Evolutionary conservation across 2,797 vertebrate genomes (phyloP).

Genomic region (Acrocephalus scirpaceus): DNA sequence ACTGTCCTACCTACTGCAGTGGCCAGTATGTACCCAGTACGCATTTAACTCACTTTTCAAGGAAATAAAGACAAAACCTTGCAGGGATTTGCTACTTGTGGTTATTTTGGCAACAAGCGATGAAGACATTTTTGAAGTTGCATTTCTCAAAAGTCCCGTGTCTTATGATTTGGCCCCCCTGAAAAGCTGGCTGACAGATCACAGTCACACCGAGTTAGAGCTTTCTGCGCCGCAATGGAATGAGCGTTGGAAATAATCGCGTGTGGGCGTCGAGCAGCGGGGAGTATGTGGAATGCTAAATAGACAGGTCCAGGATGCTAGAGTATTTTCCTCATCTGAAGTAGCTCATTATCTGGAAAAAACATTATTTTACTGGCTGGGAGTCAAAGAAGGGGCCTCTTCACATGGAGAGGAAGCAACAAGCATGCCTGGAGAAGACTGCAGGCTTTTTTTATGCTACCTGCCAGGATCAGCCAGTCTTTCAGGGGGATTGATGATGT

Average conservation of each 20-base stretch:
- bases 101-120: conserved; percentile 50
- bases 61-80: conserved; percentile 7
- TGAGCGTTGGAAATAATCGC: conserved; percentile 17
- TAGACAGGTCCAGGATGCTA: conserved; percentile 39
- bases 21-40: background rate
- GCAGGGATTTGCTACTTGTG: conserved; percentile 25
- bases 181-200: conserved; percentile 30
- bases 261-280: conserved; percentile 42
- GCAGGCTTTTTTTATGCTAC: conserved; percentile 37
- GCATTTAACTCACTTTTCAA: background rate
- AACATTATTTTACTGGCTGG: conserved; percentile 51
- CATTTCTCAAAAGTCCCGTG: conserved; percentile 38
- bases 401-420: conserved; percentile 32
- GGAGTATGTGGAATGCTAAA: conserved; percentile 44
- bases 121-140: conserved; percentile 3
- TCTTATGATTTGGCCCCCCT: conserved; percentile 30
- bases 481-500: background rate
- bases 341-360: conserved; percentile 58
- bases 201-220: background rate
- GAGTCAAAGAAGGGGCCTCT: conserved; percentile 61
- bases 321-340: conserved; percentile 53
- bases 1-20: background rate
- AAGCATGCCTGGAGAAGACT: background rate
- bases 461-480: conserved; percentile 9
- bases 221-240: conserved; percentile 20